A percentile compares a stretch with the other conserved stretches of the same genome.
Evolutionary conservation across 2,797 vertebrate species (phyloP).

Genomic region (Halcyon chelicuti): DNA sequence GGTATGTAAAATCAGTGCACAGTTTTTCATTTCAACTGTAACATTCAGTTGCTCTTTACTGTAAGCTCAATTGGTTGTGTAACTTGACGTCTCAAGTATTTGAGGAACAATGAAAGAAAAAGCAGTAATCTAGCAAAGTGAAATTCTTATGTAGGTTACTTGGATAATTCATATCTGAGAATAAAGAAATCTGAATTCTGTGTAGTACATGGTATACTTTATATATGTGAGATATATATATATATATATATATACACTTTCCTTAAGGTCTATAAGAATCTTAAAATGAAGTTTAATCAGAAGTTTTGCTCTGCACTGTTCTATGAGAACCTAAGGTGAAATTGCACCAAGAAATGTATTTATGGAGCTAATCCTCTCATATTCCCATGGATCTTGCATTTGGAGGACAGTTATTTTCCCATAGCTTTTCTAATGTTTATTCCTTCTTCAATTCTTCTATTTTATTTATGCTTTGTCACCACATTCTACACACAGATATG

Average conservation of each 20-base stretch:
- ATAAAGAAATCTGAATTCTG: neutral
- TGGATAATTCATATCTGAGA: neutral
- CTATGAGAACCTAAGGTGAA: neutral
- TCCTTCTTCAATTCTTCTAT: neutral
- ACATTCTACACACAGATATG: neutral
- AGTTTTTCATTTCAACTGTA: neutral
- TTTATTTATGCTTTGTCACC: neutral
- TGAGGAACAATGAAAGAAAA: neutral
- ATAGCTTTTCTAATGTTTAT: neutral
- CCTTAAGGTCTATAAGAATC: neutral
- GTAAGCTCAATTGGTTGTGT: neutral
- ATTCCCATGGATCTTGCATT: neutral
- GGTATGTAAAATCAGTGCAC: neutral
- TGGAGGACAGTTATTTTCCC: neutral
- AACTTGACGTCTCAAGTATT: neutral
- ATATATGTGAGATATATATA: neutral
- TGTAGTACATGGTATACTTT: neutral
- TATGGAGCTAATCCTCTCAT: neutral
- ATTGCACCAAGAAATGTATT: neutral
- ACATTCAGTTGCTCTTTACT: neutral
- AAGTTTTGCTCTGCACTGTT: neutral
- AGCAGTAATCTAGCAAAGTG: neutral
- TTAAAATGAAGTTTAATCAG: constrained; percentile 5
- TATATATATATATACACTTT: neutral
- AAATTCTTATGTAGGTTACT: neutral